Evolutionary conservation across 1,140 invertebrate genomes (phyloP), one percentile per base, ranked within the genome.

Genomic region (Olivierus martensii): DNA sequence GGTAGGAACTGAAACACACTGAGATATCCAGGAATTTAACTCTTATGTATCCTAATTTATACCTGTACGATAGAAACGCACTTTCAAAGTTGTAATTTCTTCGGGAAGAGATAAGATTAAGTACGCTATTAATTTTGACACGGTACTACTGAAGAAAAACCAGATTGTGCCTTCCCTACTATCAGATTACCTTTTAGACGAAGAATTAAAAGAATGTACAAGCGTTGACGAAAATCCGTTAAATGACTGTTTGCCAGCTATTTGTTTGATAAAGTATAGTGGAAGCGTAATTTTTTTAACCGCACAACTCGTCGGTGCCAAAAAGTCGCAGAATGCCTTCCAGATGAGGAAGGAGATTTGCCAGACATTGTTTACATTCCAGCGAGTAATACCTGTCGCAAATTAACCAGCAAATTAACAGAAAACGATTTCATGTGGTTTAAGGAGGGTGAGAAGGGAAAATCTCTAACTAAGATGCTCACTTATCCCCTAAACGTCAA

Each of bases 231-330:
- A 71, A 55, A 71, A 75, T 56, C 67, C 71, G 6, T 59, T 75
- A 15, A 71, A 75, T 52, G 60, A 68, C 15, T 77, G 74, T 59
- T 57, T 61, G n/a, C 71, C 72, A 34, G 72, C 75, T 0, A 63
- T 74, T 48, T 77, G 75, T 60, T 69, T 71, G 15, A 63, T 63
- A 37, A 70, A 72, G 63, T 76, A 77, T 54, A 69, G 71, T 50
- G 72, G 69, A 6, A 58, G 18, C 67, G 67, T 43, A 67, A 69
- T 39, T 71, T 68, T 61, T 74, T 63, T 58, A 67, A 68, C 59
- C 51, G 54, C 21, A 62, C 61, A 36, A 42, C 52, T n/a, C 70
- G 68, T 57, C 63, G 63, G 51, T 77, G 75, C 50, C 46, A 69
- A n/a, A 28, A 60, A 37, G 59, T 69, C 38, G 70, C 73, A 1